A percentile compares a stretch with the other conserved stretches of the same genome.
phyloP scores from a whole-genome alignment of 2,797 vertebrate species.

The Sylvilagus floridanus region DNA sequence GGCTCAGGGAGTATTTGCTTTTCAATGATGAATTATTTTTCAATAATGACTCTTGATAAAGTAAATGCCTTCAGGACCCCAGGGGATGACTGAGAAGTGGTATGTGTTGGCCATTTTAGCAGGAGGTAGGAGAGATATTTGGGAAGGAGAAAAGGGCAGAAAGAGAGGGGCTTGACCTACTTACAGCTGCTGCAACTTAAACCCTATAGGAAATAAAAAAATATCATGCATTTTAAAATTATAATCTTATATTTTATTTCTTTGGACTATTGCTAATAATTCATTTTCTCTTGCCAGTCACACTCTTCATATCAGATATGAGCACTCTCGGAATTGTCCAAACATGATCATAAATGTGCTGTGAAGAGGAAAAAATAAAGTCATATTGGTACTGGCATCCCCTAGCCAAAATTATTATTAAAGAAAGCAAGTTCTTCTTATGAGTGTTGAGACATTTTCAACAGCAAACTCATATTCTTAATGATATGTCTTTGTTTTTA shows the following conservation, averaged over 20 bases:
- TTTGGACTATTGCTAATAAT: constrained; percentile 38
- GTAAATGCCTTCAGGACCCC: not conserved
- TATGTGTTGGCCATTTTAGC: not conserved
- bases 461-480: not conserved
- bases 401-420: constrained; percentile 34
- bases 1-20: not conserved
- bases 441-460: not conserved
- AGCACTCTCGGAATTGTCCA: not conserved
- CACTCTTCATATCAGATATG: not conserved
- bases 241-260: not conserved
- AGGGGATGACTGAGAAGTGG: not conserved
- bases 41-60: not conserved
- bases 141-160: not conserved
- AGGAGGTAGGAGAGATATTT: constrained; percentile 35
- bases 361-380: not conserved
- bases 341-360: not conserved
- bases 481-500: constrained; percentile 47
- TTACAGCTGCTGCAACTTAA: not conserved
- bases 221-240: not conserved
- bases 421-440: constrained; percentile 12
- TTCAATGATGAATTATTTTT: not conserved
- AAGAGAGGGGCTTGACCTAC: not conserved
- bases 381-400: not conserved
- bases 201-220: not conserved
- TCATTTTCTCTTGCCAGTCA: not conserved